These are phyloP conservation scores for Diloba caeruleocephala DNA, from an alignment of 2,888 invertebrate species.

Conservation along the genomic window DNA sequence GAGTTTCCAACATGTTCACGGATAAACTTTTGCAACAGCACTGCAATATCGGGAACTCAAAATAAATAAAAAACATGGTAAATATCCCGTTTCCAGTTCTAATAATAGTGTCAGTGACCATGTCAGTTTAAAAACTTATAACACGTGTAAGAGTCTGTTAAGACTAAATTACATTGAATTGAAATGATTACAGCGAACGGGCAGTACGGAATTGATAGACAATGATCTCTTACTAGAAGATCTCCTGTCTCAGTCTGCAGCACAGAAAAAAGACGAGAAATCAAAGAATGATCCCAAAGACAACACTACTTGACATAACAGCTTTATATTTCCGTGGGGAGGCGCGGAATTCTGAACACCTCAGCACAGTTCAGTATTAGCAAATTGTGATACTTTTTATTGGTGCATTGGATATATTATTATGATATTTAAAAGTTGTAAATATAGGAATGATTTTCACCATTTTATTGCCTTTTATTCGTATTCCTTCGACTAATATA, in stretches of 20 bases:
- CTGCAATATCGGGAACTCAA: no score
- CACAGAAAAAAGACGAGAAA: slow-evolving; percentile 70
- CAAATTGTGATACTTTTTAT: slow-evolving; percentile 69
- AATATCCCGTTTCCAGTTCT: no score
- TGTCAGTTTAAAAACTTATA: no score
- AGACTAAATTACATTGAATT: no score
- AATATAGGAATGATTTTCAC: slow-evolving; percentile 52
- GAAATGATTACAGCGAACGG: slow-evolving; percentile 78
- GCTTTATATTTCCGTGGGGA: slow-evolving; percentile 77
- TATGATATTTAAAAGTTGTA: slow-evolving; percentile 51
- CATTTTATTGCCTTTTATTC: slow-evolving; percentile 17
- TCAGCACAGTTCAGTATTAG: slow-evolving; percentile 79
- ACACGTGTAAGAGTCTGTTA: no score
- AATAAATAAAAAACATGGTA: no score
- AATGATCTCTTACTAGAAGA: slow-evolving; percentile 83
- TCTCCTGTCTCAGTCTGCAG: slow-evolving; percentile 74
- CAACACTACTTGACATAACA: slow-evolving; percentile 76
- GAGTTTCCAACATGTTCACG: no score
- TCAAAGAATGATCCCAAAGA: slow-evolving; percentile 67
- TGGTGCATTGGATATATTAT: slow-evolving; percentile 58
- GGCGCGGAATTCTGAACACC: slow-evolving; percentile 57
- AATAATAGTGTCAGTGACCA: no score
- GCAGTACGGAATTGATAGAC: slow-evolving; percentile 79
- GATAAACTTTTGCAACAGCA: no score
- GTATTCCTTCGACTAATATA: neutral